A percentile compares a stretch with the other conserved stretches of the same genome.
These are phyloP conservation scores for Microtus obscurus DNA, from an alignment of 2,797 vertebrate species.

Conservation along the genomic window DNA sequence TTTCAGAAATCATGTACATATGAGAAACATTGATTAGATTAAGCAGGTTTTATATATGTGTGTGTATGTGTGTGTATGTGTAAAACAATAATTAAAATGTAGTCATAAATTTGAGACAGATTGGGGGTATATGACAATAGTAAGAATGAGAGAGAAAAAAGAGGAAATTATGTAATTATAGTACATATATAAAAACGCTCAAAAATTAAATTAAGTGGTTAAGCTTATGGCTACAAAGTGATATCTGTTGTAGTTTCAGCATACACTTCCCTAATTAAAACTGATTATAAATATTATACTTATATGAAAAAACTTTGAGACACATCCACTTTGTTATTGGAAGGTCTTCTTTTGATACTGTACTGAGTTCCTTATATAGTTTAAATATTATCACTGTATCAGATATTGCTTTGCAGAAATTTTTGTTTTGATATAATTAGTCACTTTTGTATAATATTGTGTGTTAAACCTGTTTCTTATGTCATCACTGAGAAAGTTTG, in stretches of 20 bases:
- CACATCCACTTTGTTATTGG: background rate
- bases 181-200: background rate
- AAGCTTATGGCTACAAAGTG: background rate
- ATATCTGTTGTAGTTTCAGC: background rate
- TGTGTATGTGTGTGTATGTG: background rate
- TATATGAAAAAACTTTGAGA: background rate
- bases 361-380: background rate
- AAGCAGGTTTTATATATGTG: background rate
- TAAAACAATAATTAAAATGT: background rate
- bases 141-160: background rate
- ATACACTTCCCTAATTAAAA: background rate
- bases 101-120: background rate
- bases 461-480: background rate
- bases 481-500: background rate
- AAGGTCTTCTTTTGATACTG: background rate
- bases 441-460: background rate
- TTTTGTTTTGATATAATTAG: background rate
- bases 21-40: background rate
- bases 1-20: background rate
- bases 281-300: background rate
- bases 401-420: background rate
- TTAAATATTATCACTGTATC: background rate
- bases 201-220: background rate
- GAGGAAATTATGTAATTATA: background rate
- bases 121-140: background rate